Base-by-base conservation (phyloP, 2,888 invertebrate genomes). In the Chrysotoxum bicinctum region DNA sequence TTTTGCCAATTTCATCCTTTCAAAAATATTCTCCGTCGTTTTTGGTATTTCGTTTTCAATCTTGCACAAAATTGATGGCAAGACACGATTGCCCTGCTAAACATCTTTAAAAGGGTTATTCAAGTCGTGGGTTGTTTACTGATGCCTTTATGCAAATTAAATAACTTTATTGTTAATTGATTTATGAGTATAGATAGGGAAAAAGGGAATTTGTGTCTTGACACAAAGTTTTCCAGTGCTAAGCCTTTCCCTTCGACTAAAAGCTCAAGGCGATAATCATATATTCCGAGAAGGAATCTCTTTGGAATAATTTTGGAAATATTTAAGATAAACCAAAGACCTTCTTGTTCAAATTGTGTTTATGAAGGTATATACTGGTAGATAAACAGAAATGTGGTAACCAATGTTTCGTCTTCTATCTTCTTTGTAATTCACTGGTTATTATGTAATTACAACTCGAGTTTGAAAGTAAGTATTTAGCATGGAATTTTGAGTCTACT, bases 91-190 rank as follows among this genome's bases (percentile, higher is more conserved):
- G 66, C 30, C 37, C 19, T 58, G n/a, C 37, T 40, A 23, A 62
- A 12, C 16, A 43, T 26, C 16, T n/a, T 58, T 58, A 35, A 58
- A 58, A 50, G 50, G 66, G 35, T 66, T 23, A 66, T 50, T 35
- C n/a, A 30, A 50, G 48, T 66, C 66, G 32, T 50, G 50, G 66
- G 50, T 21, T 45, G 50, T 50, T 48, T 66, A 30, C 30, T 30
- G 45, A 30, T 70, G 72, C 80, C 54, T 62, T 72, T 81, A 85
- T 81, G 76, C 54, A 81, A 85, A 85, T 85, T 81, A 77, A 81
- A 81, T 85, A 85, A 85, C 76, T 85, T 81, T 77, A 50, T 62
- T 72, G 72, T 81, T 85, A 85, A 85, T 85, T 85, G 85, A 85
- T 81, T 81, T 76, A 85, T 66, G 45, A 58, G 58, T 2, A 58